These are phyloP conservation scores for Scomber japonicus DNA, from an alignment of 2,113 vertebrate species.

Conservation along the genomic window DNA sequence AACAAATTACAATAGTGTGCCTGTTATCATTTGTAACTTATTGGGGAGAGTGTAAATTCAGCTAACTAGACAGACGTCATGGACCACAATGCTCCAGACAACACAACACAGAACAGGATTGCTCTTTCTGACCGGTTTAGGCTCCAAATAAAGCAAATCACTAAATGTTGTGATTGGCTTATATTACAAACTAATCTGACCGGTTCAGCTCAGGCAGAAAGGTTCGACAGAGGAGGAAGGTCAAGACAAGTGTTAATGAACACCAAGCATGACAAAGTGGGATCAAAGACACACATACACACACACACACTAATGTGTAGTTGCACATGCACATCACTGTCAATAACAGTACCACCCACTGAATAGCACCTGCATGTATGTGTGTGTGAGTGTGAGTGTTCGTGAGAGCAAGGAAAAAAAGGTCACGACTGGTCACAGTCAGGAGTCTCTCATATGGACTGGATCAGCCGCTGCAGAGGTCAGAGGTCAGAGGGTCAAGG, in stretches of 20 bases:
- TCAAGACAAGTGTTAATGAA: slow-evolving; percentile 40
- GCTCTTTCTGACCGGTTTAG: not conserved
- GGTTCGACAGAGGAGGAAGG: slow-evolving; percentile 16
- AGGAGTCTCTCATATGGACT: slow-evolving; percentile 80
- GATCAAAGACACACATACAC: slow-evolving; percentile 23
- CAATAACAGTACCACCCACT: slow-evolving; percentile 61
- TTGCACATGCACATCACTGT: slow-evolving; percentile 27
- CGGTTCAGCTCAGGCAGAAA: slow-evolving; percentile 14
- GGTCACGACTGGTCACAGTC: slow-evolving; percentile 71
- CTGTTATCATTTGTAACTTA: too few relatives aligned
- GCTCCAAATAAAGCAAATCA: slow-evolving; percentile 7
- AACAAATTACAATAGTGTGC: too few relatives aligned
- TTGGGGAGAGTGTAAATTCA: too few relatives aligned
- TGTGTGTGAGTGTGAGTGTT: slow-evolving; percentile 18
- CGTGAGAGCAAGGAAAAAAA: slow-evolving; percentile 48
- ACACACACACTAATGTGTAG: slow-evolving; percentile 2
- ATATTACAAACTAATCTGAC: slow-evolving; percentile 27
- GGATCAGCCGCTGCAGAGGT: slow-evolving; percentile 73
- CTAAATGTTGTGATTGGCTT: slow-evolving; percentile 30
- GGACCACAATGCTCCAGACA: not conserved
- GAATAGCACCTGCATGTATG: slow-evolving; percentile 47
- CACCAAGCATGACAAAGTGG: slow-evolving; percentile 37
- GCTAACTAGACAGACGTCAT: too few relatives aligned
- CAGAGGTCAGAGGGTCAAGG: slow-evolving; percentile 61
- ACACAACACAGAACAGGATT: not conserved